These are phyloP conservation scores for Hippocampus abdominalis DNA, from an alignment of 2,113 vertebrate species.

Conservation along the genomic window DNA sequence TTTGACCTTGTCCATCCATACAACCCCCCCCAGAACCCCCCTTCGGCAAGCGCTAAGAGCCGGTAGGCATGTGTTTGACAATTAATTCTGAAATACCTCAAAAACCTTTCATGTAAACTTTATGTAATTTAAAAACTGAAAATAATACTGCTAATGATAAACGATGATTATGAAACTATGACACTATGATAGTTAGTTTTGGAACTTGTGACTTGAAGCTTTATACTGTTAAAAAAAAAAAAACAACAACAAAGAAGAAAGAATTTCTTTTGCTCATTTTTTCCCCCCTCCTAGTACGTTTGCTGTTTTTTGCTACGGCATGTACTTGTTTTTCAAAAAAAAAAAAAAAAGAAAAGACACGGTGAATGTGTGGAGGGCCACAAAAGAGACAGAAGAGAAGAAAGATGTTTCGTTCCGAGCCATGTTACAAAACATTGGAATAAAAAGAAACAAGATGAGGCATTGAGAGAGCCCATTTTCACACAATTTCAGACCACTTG, in stretches of 20 bases:
- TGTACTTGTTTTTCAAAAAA: slow-evolving; percentile 81
- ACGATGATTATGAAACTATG: slow-evolving; percentile 74
- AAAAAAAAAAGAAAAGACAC: slow-evolving; percentile 80
- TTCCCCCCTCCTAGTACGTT: slow-evolving; percentile 49
- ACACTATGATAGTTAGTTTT: slow-evolving; percentile 97
- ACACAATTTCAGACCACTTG: neutral
- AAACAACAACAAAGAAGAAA: slow-evolving; percentile 61
- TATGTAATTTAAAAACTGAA: slow-evolving; percentile 87
- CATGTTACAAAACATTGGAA: slow-evolving; percentile 38
- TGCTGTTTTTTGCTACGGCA: slow-evolving; percentile 81
- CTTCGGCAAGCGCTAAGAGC: slow-evolving; percentile 82
- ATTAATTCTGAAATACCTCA: slow-evolving; percentile 99
- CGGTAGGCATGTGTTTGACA: slow-evolving; percentile 91
- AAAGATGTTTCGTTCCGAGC: slow-evolving; percentile 39
- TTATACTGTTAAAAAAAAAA: slow-evolving; percentile 85
- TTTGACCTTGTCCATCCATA: slow-evolving; percentile 49
- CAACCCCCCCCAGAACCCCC: slow-evolving; percentile 63
- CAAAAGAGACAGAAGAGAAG: slow-evolving; percentile 52
- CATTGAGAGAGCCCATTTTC: neutral
- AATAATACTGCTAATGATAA: slow-evolving; percentile 78
- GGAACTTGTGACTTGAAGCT: slow-evolving; percentile 99
- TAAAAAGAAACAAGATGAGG: slow-evolving; percentile 45
- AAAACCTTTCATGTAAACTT: slow-evolving; percentile 98
- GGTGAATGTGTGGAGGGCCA: slow-evolving; percentile 83
- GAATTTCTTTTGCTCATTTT: slow-evolving; percentile 64